Evolutionary conservation across 2,113 vertebrate genomes (phyloP).

Genomic region (Hippocampus mohnikei): DNA sequence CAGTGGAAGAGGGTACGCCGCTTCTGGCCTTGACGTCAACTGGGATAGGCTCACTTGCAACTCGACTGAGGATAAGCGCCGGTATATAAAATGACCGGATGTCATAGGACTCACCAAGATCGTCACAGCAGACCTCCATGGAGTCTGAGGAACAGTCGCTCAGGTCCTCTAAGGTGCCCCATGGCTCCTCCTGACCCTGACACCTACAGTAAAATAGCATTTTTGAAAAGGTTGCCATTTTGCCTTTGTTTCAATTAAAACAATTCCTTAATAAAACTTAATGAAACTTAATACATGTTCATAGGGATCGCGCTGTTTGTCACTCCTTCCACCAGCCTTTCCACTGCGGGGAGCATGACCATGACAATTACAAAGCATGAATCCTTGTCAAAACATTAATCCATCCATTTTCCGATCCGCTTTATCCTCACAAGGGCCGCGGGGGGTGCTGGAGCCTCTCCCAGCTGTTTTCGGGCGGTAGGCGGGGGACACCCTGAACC

Average conservation of each 20-base stretch:
- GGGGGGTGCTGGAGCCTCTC: no score
- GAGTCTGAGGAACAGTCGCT: slow-evolving; percentile 75
- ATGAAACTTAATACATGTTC: no score
- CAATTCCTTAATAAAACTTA: neutral
- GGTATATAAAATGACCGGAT: neutral
- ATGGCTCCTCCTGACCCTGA: slow-evolving; percentile 51
- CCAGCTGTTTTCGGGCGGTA: no score
- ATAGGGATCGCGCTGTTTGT: no score
- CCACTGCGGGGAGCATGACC: no score
- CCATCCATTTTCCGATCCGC: no score
- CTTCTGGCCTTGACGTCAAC: neutral
- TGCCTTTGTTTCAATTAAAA: neutral
- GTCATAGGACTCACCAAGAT: slow-evolving; percentile 59
- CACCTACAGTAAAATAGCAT: neutral
- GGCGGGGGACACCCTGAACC: no score
- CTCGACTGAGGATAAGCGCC: neutral
- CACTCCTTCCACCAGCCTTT: no score
- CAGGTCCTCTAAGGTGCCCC: slow-evolving; percentile 65
- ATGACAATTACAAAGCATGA: no score
- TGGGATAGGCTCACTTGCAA: neutral
- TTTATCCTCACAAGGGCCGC: no score
- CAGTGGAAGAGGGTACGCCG: no score
- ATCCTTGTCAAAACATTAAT: no score
- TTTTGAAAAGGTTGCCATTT: neutral
- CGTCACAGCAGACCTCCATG: slow-evolving; percentile 74